phyloP scores from a whole-genome alignment of 2,113 vertebrate species.

The Colius striatus region DNA sequence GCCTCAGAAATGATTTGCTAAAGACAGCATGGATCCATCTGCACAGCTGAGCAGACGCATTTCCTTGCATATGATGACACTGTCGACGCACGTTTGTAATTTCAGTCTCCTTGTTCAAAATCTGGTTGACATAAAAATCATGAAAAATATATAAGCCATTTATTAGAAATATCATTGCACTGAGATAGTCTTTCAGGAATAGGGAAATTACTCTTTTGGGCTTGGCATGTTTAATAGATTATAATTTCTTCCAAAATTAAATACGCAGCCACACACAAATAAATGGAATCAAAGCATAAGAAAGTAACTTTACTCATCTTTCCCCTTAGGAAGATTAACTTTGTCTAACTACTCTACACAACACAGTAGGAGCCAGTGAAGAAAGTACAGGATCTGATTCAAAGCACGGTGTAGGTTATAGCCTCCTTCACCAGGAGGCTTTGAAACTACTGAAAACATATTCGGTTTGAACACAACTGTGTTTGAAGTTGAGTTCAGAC shows the following conservation, averaged over 20 bases:
- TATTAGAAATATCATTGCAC: conserved; percentile 11
- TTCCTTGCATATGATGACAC: background rate
- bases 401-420: background rate
- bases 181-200: background rate
- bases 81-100: background rate
- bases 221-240: background rate
- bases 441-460: background rate
- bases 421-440: background rate
- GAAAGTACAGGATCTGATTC: background rate
- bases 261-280: background rate
- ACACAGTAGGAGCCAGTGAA: background rate
- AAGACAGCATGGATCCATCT: background rate
- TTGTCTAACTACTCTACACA: background rate
- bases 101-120: background rate
- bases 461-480: background rate
- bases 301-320: background rate
- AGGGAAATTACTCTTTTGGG: background rate
- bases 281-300: background rate
- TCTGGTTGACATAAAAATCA: background rate
- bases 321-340: background rate
- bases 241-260: background rate
- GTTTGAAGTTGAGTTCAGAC: background rate
- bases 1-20: background rate
- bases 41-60: background rate
- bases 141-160: conserved; percentile 13